Evolutionary conservation across 2,888 invertebrate species (phyloP).

Genomic region (Lasius platythorax): DNA sequence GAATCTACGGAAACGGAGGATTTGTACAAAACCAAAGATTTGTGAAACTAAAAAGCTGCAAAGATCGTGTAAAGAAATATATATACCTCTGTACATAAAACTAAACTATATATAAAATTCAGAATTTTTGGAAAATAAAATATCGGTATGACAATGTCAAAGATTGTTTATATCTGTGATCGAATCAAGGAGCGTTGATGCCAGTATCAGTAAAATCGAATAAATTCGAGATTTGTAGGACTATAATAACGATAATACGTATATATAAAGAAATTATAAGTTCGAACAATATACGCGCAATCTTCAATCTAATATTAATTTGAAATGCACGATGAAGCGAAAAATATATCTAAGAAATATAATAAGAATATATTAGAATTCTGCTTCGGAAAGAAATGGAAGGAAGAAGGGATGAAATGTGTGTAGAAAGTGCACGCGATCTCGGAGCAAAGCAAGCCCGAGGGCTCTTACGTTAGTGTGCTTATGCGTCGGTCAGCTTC

Average conservation of each 20-base stretch:
- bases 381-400: neutral
- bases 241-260: neutral
- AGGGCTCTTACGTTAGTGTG: constrained; percentile 26
- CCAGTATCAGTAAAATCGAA: neutral
- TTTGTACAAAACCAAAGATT: neutral
- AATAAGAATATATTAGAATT: too few relatives aligned
- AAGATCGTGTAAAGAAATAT: neutral
- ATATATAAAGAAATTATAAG: neutral
- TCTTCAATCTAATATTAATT: neutral
- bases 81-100: neutral
- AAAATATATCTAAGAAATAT: neutral
- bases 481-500: constrained; percentile 27
- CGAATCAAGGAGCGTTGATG: neutral
- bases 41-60: neutral
- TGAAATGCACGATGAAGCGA: neutral
- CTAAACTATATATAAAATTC: neutral
- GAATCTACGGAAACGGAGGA: neutral
- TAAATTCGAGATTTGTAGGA: neutral
- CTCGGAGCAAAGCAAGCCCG: neutral
- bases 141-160: neutral
- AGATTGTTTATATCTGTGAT: neutral
- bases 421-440: constrained; percentile 18
- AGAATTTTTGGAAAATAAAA: neutral
- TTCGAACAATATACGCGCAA: neutral
- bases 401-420: neutral